phyloP scores from a whole-genome alignment of 2,888 invertebrate genomes.

The Embidobia sp. region DNA sequence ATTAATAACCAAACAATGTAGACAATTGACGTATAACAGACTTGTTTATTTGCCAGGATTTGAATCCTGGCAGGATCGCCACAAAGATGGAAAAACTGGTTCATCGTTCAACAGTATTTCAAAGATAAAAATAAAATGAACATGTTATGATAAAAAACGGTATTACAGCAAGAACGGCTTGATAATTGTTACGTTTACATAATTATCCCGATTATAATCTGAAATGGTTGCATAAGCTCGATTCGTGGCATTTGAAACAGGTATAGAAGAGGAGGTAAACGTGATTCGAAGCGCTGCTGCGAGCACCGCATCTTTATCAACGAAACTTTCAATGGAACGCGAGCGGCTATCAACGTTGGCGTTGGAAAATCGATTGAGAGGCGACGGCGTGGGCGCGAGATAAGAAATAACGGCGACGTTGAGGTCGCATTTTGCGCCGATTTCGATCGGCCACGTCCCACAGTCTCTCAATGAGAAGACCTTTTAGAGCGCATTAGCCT shows the following conservation, averaged over 20 bases:
- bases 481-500: constrained; percentile 25
- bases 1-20: too few relatives aligned
- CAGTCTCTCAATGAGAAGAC: constrained; percentile 52
- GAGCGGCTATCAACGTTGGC: constrained; percentile 60
- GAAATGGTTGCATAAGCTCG: background rate
- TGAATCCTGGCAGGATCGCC: too few relatives aligned
- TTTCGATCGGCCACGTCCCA: constrained; percentile 59
- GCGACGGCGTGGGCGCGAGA: constrained; percentile 67
- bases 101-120: too few relatives aligned
- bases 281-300: constrained; percentile 7
- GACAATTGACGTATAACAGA: too few relatives aligned
- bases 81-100: too few relatives aligned
- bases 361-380: constrained; percentile 68
- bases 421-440: constrained; percentile 51
- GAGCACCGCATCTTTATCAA: constrained; percentile 20
- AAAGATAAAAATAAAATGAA: too few relatives aligned
- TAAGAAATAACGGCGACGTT: constrained; percentile 65
- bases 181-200: background rate
- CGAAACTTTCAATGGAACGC: constrained; percentile 58
- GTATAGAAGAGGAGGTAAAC: constrained; percentile 5
- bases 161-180: too few relatives aligned
- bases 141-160: too few relatives aligned
- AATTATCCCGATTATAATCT: background rate
- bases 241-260: constrained; percentile 11
- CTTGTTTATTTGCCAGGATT: too few relatives aligned